Percentiles rank a stretch among this genome's conserved stretches.
Conservation (phyloP, 2,797 vertebrate genomes). For the Enteromius mattozi region DNA sequence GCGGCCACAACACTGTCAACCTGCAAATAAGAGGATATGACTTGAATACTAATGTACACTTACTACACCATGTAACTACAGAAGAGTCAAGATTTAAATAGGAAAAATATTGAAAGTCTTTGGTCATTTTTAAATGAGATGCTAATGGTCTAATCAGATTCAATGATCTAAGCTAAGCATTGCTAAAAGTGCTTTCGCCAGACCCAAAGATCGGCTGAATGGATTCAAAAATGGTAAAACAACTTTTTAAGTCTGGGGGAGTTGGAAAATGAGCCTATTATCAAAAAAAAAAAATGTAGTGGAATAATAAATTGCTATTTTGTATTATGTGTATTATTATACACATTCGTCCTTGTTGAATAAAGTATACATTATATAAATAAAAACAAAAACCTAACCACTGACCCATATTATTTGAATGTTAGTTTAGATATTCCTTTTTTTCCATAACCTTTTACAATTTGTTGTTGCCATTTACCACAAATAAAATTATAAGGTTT, state of each 20-base stretch:
- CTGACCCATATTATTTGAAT: neutral
- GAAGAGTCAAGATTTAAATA: too few relatives aligned
- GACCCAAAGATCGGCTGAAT: too few relatives aligned
- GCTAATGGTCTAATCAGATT: too few relatives aligned
- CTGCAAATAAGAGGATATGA: slow-evolving; percentile 68
- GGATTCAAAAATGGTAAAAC: too few relatives aligned
- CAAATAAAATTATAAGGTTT: neutral
- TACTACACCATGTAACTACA: too few relatives aligned
- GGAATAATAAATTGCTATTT: neutral
- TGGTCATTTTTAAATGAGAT: too few relatives aligned
- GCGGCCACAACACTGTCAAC: slow-evolving; percentile 91
- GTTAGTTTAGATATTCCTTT: neutral
- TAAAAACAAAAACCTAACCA: neutral
- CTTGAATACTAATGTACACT: neutral
- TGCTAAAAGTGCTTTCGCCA: too few relatives aligned
- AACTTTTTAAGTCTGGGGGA: too few relatives aligned
- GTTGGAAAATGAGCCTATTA: too few relatives aligned
- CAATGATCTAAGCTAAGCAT: too few relatives aligned
- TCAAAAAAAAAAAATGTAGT: neutral
- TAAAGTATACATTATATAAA: neutral
- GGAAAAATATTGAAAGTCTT: too few relatives aligned
- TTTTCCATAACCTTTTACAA: neutral
- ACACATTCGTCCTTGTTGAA: neutral
- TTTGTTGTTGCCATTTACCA: neutral
- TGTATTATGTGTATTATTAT: neutral